Percentiles rank a stretch among this genome's conserved stretches.
Evolutionary conservation across 2,888 invertebrate genomes (phyloP).

Genomic region (Strigamia maritima): DNA sequence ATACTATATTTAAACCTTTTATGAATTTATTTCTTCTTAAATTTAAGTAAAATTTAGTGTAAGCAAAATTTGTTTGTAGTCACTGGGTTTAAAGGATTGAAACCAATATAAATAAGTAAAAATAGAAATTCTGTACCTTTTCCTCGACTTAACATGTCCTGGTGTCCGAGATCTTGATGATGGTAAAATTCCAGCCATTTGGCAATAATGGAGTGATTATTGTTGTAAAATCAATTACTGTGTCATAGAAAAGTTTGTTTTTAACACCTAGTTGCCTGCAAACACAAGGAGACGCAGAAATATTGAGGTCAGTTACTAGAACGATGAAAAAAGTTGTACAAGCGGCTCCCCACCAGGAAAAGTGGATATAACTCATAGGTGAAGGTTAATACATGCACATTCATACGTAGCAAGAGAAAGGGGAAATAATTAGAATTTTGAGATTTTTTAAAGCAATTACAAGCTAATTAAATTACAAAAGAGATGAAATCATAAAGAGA

Average conservation of each 20-base stretch:
- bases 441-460: not conserved
- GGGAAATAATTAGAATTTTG: not conserved
- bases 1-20: too few species aligned
- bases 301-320: slow-evolving; percentile 10
- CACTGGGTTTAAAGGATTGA: too few species aligned
- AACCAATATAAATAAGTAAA: not conserved
- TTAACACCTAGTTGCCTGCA: not conserved
- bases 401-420: not conserved
- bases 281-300: not conserved
- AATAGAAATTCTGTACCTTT: not conserved
- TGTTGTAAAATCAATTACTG: not conserved
- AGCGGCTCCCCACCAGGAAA: slow-evolving; percentile 10
- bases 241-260: not conserved
- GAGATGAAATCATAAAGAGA: not conserved
- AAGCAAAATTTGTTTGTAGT: too few species aligned
- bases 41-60: too few species aligned
- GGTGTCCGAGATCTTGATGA: not conserved
- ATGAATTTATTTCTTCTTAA: too few species aligned
- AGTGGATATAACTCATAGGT: slow-evolving; percentile 15
- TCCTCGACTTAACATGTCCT: not conserved
- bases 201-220: too few species aligned
- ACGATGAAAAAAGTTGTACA: not conserved
- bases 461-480: not conserved
- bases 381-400: not conserved
- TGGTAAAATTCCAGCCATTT: not conserved